Percentiles rank a stretch among this genome's conserved stretches.
phyloP scores from a whole-genome alignment of 2,888 invertebrate genomes.

The Mayetiola destructor region DNA sequence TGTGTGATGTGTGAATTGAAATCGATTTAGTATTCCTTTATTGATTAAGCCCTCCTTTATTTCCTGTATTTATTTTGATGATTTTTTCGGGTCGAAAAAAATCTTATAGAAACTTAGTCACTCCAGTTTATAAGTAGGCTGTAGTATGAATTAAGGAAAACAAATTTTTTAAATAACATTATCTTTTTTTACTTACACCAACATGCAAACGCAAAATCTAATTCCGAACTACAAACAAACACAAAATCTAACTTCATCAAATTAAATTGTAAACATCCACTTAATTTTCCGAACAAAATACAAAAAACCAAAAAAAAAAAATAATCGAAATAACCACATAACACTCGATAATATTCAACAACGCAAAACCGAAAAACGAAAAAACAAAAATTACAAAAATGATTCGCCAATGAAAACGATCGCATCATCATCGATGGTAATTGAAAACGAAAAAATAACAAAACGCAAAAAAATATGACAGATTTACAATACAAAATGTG shows the following conservation, averaged over 20 bases:
- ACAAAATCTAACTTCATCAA: background rate
- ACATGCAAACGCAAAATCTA: background rate
- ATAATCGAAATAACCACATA: background rate
- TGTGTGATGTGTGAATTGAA: too few species aligned
- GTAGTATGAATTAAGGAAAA: too few species aligned
- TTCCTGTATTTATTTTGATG: too few species aligned
- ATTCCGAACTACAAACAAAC: background rate
- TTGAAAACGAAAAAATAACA: too few species aligned
- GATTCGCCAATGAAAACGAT: background rate
- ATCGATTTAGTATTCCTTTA: too few species aligned
- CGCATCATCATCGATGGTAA: background rate
- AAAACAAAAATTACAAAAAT: background rate
- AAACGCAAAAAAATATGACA: conserved; percentile 21
- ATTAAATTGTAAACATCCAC: conserved; percentile 1
- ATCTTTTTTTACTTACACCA: background rate
- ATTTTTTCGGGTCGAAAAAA: too few species aligned
- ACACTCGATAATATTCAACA: background rate
- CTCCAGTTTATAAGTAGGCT: too few species aligned
- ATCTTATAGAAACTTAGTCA: too few species aligned
- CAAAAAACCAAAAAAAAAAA: background rate
- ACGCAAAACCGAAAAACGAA: conserved; percentile 14
- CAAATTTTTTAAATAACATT: too few species aligned
- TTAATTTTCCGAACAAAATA: background rate
- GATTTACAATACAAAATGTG: conserved; percentile 37
- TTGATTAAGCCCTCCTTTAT: too few species aligned